Percentiles rank a stretch among this genome's conserved stretches.
Evolutionary conservation across 1,140 invertebrate genomes (phyloP).

Genomic region (Penaeus japonicus): DNA sequence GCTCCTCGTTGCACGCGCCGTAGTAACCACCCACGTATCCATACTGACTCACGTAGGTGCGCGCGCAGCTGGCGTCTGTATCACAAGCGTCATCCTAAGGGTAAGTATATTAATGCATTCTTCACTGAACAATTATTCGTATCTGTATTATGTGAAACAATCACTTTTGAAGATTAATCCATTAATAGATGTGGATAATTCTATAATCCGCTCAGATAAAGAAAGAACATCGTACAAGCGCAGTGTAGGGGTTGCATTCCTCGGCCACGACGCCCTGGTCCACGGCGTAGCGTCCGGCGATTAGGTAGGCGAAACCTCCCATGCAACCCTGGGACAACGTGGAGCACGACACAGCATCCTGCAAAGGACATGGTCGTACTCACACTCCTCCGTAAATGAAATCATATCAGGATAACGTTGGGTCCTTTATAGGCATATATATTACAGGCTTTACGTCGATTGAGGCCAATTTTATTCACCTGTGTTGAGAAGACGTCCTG

Average conservation of each 20-base stretch:
- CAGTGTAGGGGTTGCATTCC: background rate
- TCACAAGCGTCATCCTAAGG: background rate
- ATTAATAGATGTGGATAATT: background rate
- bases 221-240: background rate
- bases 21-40: conserved; percentile 66
- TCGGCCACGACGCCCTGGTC: conserved; percentile 66
- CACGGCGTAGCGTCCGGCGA: conserved; percentile 65
- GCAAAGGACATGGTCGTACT: conserved; percentile 62
- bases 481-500: conserved; percentile 52
- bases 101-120: background rate
- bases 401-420: no score
- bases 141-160: no score
- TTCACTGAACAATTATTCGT: no score
- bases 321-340: conserved; percentile 67
- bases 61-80: background rate
- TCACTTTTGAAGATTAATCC: no score
- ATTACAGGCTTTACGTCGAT: conserved; percentile 59
- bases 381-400: no score
- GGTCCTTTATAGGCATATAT: no score
- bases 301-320: conserved; percentile 69
- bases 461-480: conserved; percentile 62
- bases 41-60: conserved; percentile 65
- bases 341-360: conserved; percentile 69
- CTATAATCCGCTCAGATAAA: no score
- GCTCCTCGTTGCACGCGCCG: conserved; percentile 66